These are phyloP conservation scores for Quiscalus mexicanus DNA, from an alignment of 2,113 vertebrate species.

Conservation along the genomic window DNA sequence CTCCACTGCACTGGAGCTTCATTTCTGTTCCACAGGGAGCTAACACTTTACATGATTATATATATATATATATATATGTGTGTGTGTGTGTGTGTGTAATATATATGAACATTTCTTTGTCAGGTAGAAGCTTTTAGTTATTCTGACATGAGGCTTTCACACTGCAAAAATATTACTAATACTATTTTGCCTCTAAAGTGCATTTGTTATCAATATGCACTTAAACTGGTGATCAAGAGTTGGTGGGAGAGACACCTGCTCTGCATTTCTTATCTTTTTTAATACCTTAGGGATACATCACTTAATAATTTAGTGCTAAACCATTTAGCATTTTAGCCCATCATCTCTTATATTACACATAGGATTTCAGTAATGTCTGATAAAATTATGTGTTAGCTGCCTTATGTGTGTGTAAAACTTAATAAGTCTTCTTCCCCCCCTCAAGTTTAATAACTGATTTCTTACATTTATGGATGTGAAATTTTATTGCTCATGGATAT, in stretches of 20 bases:
- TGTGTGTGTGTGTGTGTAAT: not conserved
- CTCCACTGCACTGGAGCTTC: slow-evolving; percentile 5
- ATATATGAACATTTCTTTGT: slow-evolving; percentile 71
- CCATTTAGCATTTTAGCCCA: slow-evolving; percentile 86
- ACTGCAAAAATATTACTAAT: slow-evolving; percentile 80
- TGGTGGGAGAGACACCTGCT: slow-evolving; percentile 81
- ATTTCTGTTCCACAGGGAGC: slow-evolving; percentile 59
- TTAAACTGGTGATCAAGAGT: slow-evolving; percentile 79
- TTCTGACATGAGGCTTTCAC: slow-evolving; percentile 73
- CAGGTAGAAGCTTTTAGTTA: slow-evolving; percentile 78
- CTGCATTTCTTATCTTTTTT: slow-evolving; percentile 80
- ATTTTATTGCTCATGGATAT: slow-evolving; percentile 85
- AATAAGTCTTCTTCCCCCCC: slow-evolving; percentile 82
- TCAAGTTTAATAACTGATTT: slow-evolving; percentile 86
- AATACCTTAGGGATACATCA: slow-evolving; percentile 82
- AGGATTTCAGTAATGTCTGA: slow-evolving; percentile 84
- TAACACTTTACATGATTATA: slow-evolving; percentile 56
- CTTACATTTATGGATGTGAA: slow-evolving; percentile 85
- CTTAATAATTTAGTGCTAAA: slow-evolving; percentile 87
- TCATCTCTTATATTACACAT: slow-evolving; percentile 84
- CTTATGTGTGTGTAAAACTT: slow-evolving; percentile 85
- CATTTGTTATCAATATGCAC: slow-evolving; percentile 81
- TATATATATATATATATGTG: not conserved
- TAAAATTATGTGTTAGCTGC: slow-evolving; percentile 85
- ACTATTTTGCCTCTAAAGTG: slow-evolving; percentile 79